These are phyloP conservation scores for Mirza zaza DNA, from an alignment of 2,113 vertebrate species.

Conservation along the genomic window DNA sequence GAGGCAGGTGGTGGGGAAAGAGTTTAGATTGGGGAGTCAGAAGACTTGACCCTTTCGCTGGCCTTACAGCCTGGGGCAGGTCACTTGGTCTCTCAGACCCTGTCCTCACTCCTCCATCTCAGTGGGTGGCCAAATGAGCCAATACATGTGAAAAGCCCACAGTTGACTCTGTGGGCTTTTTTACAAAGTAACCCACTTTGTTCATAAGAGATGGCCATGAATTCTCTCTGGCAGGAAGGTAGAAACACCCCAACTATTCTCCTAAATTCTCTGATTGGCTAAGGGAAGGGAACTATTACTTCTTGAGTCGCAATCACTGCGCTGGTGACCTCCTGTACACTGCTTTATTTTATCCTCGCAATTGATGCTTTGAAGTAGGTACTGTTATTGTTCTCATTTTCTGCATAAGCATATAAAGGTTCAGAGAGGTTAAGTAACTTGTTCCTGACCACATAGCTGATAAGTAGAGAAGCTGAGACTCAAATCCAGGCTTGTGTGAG, in stretches of 20 bases:
- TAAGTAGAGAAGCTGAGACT: not conserved
- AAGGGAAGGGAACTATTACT: not conserved
- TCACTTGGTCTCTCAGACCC: not conserved
- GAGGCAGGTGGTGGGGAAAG: not conserved
- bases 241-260: not conserved
- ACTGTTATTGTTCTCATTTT: not conserved
- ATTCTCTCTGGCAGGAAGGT: not conserved
- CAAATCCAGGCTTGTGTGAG: not conserved
- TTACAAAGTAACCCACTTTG: not conserved
- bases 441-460: constrained; percentile 76
- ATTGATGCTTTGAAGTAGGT: not conserved
- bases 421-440: not conserved
- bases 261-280: not conserved
- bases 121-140: not conserved
- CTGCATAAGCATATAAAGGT: not conserved
- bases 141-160: not conserved
- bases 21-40: not conserved
- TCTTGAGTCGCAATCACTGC: not conserved
- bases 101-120: not conserved
- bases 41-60: not conserved
- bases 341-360: not conserved
- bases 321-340: not conserved
- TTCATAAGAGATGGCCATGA: not conserved
- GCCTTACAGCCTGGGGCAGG: not conserved
- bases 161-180: no score